These are phyloP conservation scores for Aphelinus certus DNA, from an alignment of 1,140 invertebrate species.

Conservation along the genomic window DNA sequence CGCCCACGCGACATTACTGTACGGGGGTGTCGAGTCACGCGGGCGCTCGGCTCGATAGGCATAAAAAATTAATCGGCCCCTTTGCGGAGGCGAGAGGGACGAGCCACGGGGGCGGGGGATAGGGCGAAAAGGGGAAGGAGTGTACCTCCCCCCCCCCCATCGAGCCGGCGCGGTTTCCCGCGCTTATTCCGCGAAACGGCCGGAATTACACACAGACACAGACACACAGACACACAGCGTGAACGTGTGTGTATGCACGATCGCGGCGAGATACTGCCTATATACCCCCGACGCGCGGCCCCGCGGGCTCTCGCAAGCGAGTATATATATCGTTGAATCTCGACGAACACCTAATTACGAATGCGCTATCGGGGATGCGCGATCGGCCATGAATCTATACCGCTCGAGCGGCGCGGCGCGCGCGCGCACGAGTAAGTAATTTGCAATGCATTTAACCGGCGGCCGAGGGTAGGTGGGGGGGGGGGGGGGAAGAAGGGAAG, in stretches of 20 bases:
- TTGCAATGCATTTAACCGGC: constrained; percentile 23
- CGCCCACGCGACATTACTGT: no score
- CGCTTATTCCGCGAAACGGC: constrained; percentile 1
- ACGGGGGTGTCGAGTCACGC: no score
- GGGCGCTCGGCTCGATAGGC: neutral
- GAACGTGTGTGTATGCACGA: no score
- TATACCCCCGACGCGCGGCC: no score
- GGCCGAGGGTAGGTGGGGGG: no score
- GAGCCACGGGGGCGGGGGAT: neutral
- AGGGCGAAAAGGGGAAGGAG: no score
- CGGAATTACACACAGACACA: neutral
- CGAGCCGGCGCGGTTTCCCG: constrained; percentile 5
- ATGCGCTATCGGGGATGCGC: constrained; percentile 36
- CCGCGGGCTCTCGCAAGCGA: no score
- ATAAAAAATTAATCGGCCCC: neutral
- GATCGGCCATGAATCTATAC: constrained; percentile 37
- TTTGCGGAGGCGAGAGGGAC: no score
- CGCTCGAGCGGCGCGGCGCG: neutral
- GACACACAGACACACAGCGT: no score
- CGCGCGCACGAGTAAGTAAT: constrained; percentile 31
- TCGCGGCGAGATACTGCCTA: no score
- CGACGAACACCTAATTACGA: constrained; percentile 35
- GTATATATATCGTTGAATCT: no score
- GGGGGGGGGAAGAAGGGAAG: neutral
- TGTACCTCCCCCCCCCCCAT: neutral